A percentile compares a stretch with the other conserved stretches of the same genome.
phyloP scores from a whole-genome alignment of 1,140 invertebrate genomes.

The Grapholita molesta region DNA sequence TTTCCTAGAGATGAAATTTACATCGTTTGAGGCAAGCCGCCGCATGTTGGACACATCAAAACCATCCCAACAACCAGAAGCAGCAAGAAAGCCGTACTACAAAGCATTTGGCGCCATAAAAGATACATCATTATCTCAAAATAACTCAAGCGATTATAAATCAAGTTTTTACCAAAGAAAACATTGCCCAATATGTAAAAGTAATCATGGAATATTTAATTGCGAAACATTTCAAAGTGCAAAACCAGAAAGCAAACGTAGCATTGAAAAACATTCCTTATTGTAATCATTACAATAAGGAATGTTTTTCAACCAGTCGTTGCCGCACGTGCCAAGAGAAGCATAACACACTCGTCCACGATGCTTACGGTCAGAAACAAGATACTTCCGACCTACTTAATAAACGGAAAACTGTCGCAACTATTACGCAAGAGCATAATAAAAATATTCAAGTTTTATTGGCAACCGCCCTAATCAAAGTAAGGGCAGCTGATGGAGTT shows the following conservation, averaged over 20 bases:
- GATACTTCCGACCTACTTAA: too few relatives aligned
- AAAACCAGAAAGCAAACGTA: not conserved
- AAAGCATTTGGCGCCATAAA: too few relatives aligned
- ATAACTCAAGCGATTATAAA: not conserved
- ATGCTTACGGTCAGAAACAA: not conserved
- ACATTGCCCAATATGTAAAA: constrained; percentile 12
- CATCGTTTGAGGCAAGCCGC: constrained; percentile 22
- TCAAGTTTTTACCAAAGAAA: not conserved
- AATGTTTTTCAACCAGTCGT: not conserved
- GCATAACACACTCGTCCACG: not conserved
- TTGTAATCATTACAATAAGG: constrained; percentile 18
- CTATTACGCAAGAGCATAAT: too few relatives aligned
- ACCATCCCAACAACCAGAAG: not conserved
- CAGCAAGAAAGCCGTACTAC: too few relatives aligned
- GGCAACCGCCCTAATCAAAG: constrained; percentile 17
- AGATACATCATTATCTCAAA: not conserved
- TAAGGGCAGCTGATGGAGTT: not conserved
- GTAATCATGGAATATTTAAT: constrained; percentile 23
- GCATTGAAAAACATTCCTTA: constrained; percentile 26
- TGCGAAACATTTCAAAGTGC: constrained; percentile 22
- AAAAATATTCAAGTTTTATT: constrained; percentile 10
- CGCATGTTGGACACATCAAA: constrained; percentile 15
- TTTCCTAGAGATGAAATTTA: constrained; percentile 29
- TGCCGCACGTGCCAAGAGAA: not conserved
- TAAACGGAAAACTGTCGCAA: too few relatives aligned